Conservation (phyloP, 2,888 invertebrate species). For the Auanema sp. region DNA sequence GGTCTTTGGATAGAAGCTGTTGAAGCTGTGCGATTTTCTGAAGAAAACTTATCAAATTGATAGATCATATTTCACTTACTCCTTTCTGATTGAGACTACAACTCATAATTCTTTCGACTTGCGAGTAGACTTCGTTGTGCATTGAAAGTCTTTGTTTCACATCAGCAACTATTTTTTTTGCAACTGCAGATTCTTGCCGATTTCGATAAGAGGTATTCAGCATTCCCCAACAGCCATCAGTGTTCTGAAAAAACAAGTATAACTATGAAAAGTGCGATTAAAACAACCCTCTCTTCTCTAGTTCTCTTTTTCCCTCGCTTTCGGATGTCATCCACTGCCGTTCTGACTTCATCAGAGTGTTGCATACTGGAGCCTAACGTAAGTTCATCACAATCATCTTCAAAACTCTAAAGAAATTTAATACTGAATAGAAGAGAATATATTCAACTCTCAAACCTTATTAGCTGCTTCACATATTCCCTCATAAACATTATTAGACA, state of each 20-base stretch:
- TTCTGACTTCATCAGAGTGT: too few relatives aligned
- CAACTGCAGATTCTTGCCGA: slow-evolving; percentile 10
- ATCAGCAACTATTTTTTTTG: slow-evolving; percentile 11
- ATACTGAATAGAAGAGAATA: too few relatives aligned
- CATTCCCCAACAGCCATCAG: slow-evolving; percentile 10
- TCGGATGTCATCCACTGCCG: too few relatives aligned
- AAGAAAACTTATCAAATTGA: background rate
- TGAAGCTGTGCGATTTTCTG: slow-evolving; percentile 7
- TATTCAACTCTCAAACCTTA: too few relatives aligned
- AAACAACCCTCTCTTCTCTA: slow-evolving; percentile 3
- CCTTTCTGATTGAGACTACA: background rate
- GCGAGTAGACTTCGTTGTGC: slow-evolving; percentile 6
- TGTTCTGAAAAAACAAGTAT: too few relatives aligned
- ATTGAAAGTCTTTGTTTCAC: slow-evolving; percentile 11
- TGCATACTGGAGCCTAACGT: too few relatives aligned
- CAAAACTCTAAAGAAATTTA: too few relatives aligned
- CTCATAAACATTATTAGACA: too few relatives aligned
- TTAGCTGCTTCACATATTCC: too few relatives aligned
- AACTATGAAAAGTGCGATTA: too few relatives aligned
- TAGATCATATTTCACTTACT: background rate
- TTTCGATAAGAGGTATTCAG: slow-evolving; percentile 9
- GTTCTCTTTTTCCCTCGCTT: slow-evolving; percentile 4
- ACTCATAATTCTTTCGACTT: slow-evolving; percentile 2
- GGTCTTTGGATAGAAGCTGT: background rate
- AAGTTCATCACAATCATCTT: too few relatives aligned